Base-by-base conservation (phyloP, 2,797 vertebrate species). In the Heliangelus exortis region DNA sequence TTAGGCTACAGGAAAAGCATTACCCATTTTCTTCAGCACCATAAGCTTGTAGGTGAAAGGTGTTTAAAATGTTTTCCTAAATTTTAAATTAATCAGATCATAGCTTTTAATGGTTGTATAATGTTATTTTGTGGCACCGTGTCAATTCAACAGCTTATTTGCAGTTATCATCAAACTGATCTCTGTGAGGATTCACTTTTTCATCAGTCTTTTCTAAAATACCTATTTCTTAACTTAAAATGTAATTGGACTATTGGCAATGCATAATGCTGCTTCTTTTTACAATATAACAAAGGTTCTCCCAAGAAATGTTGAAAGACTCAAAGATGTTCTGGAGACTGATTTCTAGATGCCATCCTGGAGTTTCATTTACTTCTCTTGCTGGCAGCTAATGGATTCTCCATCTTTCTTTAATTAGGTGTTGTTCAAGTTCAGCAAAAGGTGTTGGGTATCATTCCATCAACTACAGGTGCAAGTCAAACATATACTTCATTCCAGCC, bases 401-500 rank as follows among this genome's bases (percentile, higher is more conserved):
- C 91, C 57, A 63, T 97, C 89, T 96, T 93, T 94, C 85, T 96
- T 97, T 77, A 83, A 69, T 93, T 93, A 99, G 99, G 99, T 89
- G 98, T 98, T 83, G 98, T 98, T 96, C 98, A 98, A 95, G 98
- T 99, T 84, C 99, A 99, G 94, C 99, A 99, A 97, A 99, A 99
- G 95, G 99, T 99, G 71, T 96, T 99, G 97, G 98, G 99, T 77
- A 99, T 99, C 98, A 99, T 99, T 98, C 99, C 99, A 74, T 98
- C 99, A 47, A 98, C 98, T 94, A 98, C 99, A 74, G 98, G 98
- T 78, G 98, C 98, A 54, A 98, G 98, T 92, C 98, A 99, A 96
- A 99, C 99, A 73, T 99, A 98, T 97, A 98, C 98, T 96, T 98
- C 99, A 97, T 99, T 99, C 98, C 99, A 99, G 97, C 99, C 99